A percentile compares a stretch with the other conserved stretches of the same genome.
phyloP scores from a whole-genome alignment of 2,888 invertebrate genomes.

The Mimas tiliae region DNA sequence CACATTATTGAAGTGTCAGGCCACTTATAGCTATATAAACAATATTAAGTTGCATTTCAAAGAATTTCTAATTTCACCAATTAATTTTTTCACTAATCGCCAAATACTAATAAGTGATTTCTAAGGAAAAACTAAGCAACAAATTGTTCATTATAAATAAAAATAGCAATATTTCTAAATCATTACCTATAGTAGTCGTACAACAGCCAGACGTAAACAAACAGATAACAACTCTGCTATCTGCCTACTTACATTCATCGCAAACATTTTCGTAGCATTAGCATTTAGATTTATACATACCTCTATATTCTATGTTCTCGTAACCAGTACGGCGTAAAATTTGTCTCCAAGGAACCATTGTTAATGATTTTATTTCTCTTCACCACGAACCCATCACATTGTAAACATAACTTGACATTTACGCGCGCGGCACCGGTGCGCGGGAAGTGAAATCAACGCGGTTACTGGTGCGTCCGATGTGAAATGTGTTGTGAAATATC shows the following conservation, averaged over 20 bases:
- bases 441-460: constrained; percentile 17
- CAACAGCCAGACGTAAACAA: constrained; percentile 12
- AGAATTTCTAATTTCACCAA: too few relatives aligned
- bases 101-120: too few relatives aligned
- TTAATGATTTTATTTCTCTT: constrained; percentile 25
- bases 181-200: too few relatives aligned
- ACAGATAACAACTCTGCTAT: constrained; percentile 12
- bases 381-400: constrained; percentile 26
- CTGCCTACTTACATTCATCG: neutral
- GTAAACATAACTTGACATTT: constrained; percentile 35
- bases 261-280: neutral
- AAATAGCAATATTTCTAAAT: too few relatives aligned
- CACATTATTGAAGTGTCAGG: too few relatives aligned
- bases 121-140: too few relatives aligned
- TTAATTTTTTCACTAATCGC: too few relatives aligned
- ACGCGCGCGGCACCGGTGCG: neutral
- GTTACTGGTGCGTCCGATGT: constrained; percentile 20
- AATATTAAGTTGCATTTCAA: too few relatives aligned
- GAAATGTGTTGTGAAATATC: constrained; percentile 6
- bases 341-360: constrained; percentile 40
- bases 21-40: too few relatives aligned
- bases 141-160: too few relatives aligned
- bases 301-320: constrained; percentile 45
- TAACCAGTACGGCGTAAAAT: constrained; percentile 40
- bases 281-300: constrained; percentile 35